Evolutionary conservation across 1,140 invertebrate species (phyloP).

Genomic region (Dryas iulia): DNA sequence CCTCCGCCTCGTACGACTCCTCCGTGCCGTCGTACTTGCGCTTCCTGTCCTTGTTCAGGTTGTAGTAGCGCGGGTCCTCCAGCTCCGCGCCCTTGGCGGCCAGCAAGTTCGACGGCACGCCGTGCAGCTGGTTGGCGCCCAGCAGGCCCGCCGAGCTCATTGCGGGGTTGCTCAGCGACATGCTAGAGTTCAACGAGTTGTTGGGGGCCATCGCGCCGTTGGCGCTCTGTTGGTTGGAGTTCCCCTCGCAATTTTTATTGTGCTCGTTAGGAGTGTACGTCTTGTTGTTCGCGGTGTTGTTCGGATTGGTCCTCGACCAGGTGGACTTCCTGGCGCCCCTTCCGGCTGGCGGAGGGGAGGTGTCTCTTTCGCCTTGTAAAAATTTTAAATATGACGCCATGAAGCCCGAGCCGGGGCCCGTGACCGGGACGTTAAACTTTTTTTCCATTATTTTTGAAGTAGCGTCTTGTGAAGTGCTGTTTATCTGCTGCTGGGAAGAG

Average conservation of each 20-base stretch:
- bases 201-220: slow-evolving; percentile 69
- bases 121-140: slow-evolving; percentile 59
- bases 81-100: slow-evolving; percentile 69
- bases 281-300: slow-evolving; percentile 67
- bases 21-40: slow-evolving; percentile 85
- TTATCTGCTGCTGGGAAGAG: slow-evolving; percentile 78
- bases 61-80: slow-evolving; percentile 87
- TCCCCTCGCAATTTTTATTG: slow-evolving; percentile 59
- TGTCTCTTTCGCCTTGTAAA: slow-evolving; percentile 89
- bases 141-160: slow-evolving; percentile 60
- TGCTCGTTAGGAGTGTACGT: slow-evolving; percentile 65
- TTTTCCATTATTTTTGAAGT: slow-evolving; percentile 78
- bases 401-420: slow-evolving; percentile 86
- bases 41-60: slow-evolving; percentile 86
- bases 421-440: slow-evolving; percentile 81
- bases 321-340: slow-evolving; percentile 84
- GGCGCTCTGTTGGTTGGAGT: slow-evolving; percentile 59
- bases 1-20: slow-evolving; percentile 84
- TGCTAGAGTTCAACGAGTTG: slow-evolving; percentile 56
- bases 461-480: slow-evolving; percentile 73
- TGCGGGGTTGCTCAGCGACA: slow-evolving; percentile 59
- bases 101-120: slow-evolving; percentile 58
- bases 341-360: slow-evolving; percentile 86
- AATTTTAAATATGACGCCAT: slow-evolving; percentile 93
- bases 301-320: slow-evolving; percentile 81